Evolutionary conservation across 2,888 invertebrate genomes (phyloP).

Genomic region (Rotaria magnacalcarata): DNA sequence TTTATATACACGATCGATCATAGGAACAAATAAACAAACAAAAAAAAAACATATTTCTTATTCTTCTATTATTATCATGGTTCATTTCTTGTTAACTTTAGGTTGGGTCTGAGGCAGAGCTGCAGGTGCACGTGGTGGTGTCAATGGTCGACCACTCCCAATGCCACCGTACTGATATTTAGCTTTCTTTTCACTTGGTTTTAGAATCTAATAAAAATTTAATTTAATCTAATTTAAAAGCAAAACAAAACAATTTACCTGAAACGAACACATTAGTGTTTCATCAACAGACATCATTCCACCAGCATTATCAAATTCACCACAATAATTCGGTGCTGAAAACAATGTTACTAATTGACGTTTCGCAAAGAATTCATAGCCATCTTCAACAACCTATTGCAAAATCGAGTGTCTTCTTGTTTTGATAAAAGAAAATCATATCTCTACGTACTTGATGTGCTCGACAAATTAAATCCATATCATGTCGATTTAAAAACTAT

Average conservation of each 20-base stretch:
- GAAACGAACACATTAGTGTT: constrained; percentile 97
- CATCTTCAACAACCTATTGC: constrained; percentile 83
- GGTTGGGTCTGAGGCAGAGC: not conserved
- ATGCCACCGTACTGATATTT: constrained; percentile 63
- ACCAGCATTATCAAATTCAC: constrained; percentile 97
- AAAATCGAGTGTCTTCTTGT: not conserved
- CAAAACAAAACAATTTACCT: constrained; percentile 66
- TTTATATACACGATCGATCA: not conserved
- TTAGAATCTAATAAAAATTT: constrained; percentile 55
- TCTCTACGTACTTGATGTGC: constrained; percentile 77
- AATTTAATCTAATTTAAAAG: too few relatives aligned
- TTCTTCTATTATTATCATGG: not conserved
- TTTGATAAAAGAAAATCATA: not conserved
- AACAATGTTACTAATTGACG: constrained; percentile 93
- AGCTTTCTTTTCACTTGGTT: constrained; percentile 64
- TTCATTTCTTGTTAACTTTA: not conserved
- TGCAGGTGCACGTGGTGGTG: constrained; percentile 50
- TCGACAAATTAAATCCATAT: constrained; percentile 90
- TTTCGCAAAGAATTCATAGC: constrained; percentile 98
- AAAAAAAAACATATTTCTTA: not conserved
- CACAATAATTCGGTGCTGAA: constrained; percentile 95
- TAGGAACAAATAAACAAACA: constrained; percentile 1
- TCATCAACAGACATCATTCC: constrained; percentile 99
- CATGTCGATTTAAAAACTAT: constrained; percentile 75
- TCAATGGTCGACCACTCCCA: constrained; percentile 59